Base-by-base conservation (phyloP, 2,797 vertebrate species). In the Oreochromis grahami region DNA sequence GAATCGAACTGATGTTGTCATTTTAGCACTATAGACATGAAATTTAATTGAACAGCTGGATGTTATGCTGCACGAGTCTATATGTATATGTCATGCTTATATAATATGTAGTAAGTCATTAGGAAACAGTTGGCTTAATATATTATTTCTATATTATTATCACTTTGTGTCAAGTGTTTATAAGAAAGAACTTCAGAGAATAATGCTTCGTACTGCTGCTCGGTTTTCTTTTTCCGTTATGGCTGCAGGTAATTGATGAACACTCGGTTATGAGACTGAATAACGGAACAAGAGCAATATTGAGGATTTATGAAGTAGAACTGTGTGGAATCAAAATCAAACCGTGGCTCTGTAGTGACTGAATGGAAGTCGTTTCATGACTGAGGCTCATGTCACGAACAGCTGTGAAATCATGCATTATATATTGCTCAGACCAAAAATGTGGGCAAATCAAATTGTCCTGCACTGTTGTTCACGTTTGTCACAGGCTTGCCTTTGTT, bases 331-430 rank as follows among this genome's bases (percentile, higher is more conserved):
- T 94, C 85, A 90, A 88, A 92, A 72, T 77, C 3, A 36, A n/a
- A 50, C 14, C 15, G 79, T 72, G 19, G 68, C 76, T 48, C 50
- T 41, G n/a, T 8, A 7, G 13, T 3, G 32, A 79, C 72, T 36
- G 84, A 77, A 84, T 43, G 48, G 80, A 29, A 80, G 45, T 60
- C 36, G 55, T 86, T 68, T 86, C 56, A 79, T 50, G 70, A 78
- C 79, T 36, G 63, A 84, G 58, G 77, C 76, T 48, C 77, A 43
- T 48, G 43, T 50, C 56, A 79, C 24, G 13, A 78, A 84, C 87
- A 90, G 84, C 81, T 93, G 87, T 79, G 78, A 84, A 91, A 83
- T 90, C 72, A 77, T 89, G 83, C 36, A 81, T 88, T 84, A 79
- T 89, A 56, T 82, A 77, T 58, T 29, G 43, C 29, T 85, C 38